Evolutionary conservation across 2,888 invertebrate genomes (phyloP), one percentile per base, ranked within the genome.

Genomic region (Latrodectus hesperus): DNA sequence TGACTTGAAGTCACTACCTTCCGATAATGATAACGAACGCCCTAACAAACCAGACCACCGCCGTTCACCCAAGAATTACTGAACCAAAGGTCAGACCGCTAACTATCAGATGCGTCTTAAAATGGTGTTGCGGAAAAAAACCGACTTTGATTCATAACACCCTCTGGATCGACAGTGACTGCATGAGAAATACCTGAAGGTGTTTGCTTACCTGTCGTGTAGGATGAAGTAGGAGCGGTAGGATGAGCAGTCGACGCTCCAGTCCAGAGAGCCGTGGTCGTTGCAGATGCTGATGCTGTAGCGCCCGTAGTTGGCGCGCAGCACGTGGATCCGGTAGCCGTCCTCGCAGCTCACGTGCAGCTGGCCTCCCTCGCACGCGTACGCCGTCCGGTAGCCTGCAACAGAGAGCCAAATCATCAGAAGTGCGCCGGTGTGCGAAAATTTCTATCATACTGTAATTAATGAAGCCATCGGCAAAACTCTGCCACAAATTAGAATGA

Each of bases 241-340:
- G 84, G 97, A 96, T 96, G 97, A 97, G 93, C 98, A 98, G 93
- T 98, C 97, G 91, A 98, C 97, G 92, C 97, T 97, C 98, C 98
- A 98, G 91, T 97, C 97, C 16, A 97, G 97, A 93, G 97, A 96
- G 90, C 98, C 98, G 92, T 97, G 96, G 93, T 97, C 97, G 93
- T 98, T 98, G 94, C 98, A 98, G 92, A 98, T 97, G 91, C 97
- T 96, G 93, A 98, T 97, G 90, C 97, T 97, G 93, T 97, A 98
- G 91, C 90, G 94, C 79, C 98, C 98, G 92, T 98, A 98, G 94
- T 98, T 98, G 89, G 98, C 98, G 90, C 98, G 94, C 92, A 97
- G 96, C 91, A 98, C 94, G 92, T 97, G 96, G 91, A 98, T 98
- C 89, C 96, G 94, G 91, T 96, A 96, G 16, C 96, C 97, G 90